These are phyloP conservation scores for Coracopsis vasa DNA, from an alignment of 2,113 vertebrate genomes.

Conservation along the genomic window DNA sequence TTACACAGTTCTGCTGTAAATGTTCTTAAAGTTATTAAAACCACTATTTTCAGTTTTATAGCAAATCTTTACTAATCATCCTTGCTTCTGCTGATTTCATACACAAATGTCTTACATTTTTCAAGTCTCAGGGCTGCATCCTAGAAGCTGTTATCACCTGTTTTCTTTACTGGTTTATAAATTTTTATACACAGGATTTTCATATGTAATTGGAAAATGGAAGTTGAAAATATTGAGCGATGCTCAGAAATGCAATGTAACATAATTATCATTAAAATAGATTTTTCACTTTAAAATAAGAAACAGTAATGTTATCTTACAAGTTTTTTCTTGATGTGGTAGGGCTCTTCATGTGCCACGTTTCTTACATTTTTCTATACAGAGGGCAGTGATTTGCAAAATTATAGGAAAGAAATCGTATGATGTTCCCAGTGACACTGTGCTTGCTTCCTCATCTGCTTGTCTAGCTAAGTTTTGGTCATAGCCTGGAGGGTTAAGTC, in stretches of 20 bases:
- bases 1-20: not conserved
- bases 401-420: not conserved
- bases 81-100: not conserved
- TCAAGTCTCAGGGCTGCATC: not conserved
- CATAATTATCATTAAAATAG: fast-evolving
- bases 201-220: not conserved
- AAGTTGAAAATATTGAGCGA: not conserved
- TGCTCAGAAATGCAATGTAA: not conserved
- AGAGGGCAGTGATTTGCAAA: not conserved
- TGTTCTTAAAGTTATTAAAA: not conserved
- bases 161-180: not conserved
- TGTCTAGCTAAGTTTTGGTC: not conserved
- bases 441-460: not conserved
- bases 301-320: not conserved
- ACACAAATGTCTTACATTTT: not conserved
- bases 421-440: not conserved
- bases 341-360: not conserved
- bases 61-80: not conserved
- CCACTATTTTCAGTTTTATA: not conserved
- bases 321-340: not conserved
- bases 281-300: not conserved
- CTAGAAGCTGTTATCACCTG: not conserved
- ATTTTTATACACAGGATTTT: not conserved
- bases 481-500: not conserved
- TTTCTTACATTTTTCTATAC: not conserved